Evolutionary conservation across 1,140 invertebrate genomes (phyloP), one percentile per base, ranked within the genome.

Genomic region (Sycobia sp.): DNA sequence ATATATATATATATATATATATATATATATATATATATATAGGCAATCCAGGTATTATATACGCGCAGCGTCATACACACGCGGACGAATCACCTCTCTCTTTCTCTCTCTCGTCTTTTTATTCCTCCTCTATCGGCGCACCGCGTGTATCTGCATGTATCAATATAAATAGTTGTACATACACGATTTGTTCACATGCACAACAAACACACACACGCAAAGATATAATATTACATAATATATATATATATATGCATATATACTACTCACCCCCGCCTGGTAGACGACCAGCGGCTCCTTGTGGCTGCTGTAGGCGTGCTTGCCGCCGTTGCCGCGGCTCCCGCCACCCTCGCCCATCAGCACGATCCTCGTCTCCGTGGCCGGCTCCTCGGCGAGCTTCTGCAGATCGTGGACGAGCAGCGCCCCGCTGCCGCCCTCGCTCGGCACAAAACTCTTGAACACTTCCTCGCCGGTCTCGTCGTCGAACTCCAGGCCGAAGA

Each of bases 191-290:
- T n/a, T n/a, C n/a, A n/a, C n/a, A n/a, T n/a, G n/a, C n/a, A n/a
- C n/a, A n/a, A 49, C 7, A 16, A 38, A 38, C 18, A 22, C 2
- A 9, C n/a, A 18, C 43, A 5, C 9, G 16, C 9, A n/a, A 16
- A n/a, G n/a, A n/a, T n/a, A n/a, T n/a, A n/a, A n/a, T n/a, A n/a
- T n/a, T n/a, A n/a, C n/a, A n/a, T n/a, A n/a, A n/a, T n/a, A n/a
- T n/a, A n/a, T n/a, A n/a, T n/a, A n/a, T n/a, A n/a, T n/a, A n/a
- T n/a, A n/a, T n/a, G 5, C 29, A 4, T 4, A 32, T 4, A 4
- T 4, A 11, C 29, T 62, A 73, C 78, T 81, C 68, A 82, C 80
- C 73, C 80, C 80, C 49, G 78, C 71, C 63, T 80, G 80, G 59
- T 76, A 82, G n/a, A 82, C 64, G 18, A 82, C 70, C 51, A 73